Evolutionary conservation across 37 sponge, comb jelly and placozoan genomes (phyloP), one percentile per base, ranked within the genome.

Genomic region (Oscarella lobularis): DNA sequence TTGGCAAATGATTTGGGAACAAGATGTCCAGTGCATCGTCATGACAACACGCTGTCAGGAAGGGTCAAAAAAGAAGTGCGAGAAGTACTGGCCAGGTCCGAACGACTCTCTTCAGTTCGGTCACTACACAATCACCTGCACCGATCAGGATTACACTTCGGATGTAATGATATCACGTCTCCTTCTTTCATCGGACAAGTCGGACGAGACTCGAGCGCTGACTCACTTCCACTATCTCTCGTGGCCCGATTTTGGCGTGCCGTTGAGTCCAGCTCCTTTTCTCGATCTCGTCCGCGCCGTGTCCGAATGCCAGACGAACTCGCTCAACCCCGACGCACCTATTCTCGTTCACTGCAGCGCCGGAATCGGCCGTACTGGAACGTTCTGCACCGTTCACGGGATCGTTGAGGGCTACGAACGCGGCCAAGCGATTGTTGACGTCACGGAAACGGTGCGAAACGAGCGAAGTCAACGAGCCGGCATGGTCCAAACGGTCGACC

Each of bases 1-100:
- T 72, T 90, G 91, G 91, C 81, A 78, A 72, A 85, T 90, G 91
- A 72, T 90, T 0, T 90, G 84, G 87, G 78, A 90, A 31, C 77
- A 90, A 73, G 74, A 81, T 38, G 74, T 87, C 1, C 70, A 60
- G 32, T 40, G 36, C 29, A 40, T 87, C 70, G 88, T 83, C 55
- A 87, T 87, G 88, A 71, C 81, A n/a, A 76, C 80, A 30, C 77
- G 74, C 38, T 31, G 73, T 1, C 9, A 37, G 14, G 78, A 83
- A 40, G 39, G 41, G 0, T 73, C 68, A 38, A 32, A 1, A 2
- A 79, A 48, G 9, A 83, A 78, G 40, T 66, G 79, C 66, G 83
- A 82, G 73, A 87, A 75, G 81, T 83, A 87, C 39, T 87, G 88
- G 88, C 88, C 88, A 32, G 84, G 83, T 0, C 38, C 71, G 40